phyloP scores from a whole-genome alignment of 2,888 invertebrate species.

The Lasioglossum leucozonium region DNA sequence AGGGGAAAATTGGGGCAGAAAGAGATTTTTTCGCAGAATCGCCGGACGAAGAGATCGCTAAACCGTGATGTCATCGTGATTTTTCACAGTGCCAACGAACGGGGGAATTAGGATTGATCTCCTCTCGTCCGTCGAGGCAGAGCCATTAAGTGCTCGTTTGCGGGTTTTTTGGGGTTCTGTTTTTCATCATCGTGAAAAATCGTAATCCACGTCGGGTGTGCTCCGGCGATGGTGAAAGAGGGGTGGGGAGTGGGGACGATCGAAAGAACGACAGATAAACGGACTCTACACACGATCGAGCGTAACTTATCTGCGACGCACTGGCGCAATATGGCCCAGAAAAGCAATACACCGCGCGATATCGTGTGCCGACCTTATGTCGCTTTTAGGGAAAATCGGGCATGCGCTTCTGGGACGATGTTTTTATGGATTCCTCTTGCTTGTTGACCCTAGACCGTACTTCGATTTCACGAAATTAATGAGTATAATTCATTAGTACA shows the following conservation, averaged over 20 bases:
- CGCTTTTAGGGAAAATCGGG: slow-evolving; percentile 52
- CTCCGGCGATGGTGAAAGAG: background rate
- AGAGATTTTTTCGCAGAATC: background rate
- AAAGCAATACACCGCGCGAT: slow-evolving; percentile 58
- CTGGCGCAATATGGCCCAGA: slow-evolving; percentile 65
- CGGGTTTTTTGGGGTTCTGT: slow-evolving; percentile 15
- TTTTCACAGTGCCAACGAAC: slow-evolving; percentile 44
- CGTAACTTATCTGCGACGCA: slow-evolving; percentile 52
- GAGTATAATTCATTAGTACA: too few species aligned
- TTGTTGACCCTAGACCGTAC: background rate
- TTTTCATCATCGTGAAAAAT: slow-evolving; percentile 55
- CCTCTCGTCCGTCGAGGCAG: background rate
- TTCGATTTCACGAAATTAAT: too few species aligned
- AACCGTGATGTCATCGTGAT: slow-evolving; percentile 53
- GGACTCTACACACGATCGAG: slow-evolving; percentile 31
- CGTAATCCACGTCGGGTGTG: background rate
- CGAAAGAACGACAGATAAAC: slow-evolving; percentile 47
- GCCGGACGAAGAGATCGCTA: slow-evolving; percentile 52
- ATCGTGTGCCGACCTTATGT: slow-evolving; percentile 65
- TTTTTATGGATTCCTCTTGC: background rate
- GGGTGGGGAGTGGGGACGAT: background rate
- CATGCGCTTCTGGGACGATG: slow-evolving; percentile 7
- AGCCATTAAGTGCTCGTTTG: slow-evolving; percentile 60
- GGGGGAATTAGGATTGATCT: background rate
- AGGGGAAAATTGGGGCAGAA: slow-evolving; percentile 33